Evolutionary conservation across 2,113 vertebrate genomes (phyloP).

Genomic region (Cavia aperea): DNA sequence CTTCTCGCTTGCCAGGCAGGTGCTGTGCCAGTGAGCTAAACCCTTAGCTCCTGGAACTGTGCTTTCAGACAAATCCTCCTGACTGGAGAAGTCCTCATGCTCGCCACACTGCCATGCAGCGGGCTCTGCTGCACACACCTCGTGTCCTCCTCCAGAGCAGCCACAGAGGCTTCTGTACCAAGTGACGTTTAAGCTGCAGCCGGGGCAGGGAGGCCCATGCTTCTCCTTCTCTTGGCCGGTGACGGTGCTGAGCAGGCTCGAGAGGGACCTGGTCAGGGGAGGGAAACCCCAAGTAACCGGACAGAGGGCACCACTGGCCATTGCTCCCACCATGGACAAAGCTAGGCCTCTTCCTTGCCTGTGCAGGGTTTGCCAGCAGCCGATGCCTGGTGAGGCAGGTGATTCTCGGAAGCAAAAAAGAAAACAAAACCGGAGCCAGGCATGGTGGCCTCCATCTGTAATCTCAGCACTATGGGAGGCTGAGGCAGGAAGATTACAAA

Average conservation of each 20-base stretch:
- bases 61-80: neutral
- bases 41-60: neutral
- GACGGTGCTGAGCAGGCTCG: neutral
- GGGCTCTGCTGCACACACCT: neutral
- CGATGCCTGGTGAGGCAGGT: neutral
- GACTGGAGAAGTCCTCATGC: neutral
- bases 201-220: neutral
- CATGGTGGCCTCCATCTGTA: neutral
- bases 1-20: too few species aligned
- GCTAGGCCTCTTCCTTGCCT: neutral
- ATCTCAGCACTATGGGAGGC: neutral
- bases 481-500: neutral
- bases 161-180: neutral
- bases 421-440: neutral
- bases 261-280: neutral
- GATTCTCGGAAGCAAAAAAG: neutral
- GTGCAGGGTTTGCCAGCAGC: neutral
- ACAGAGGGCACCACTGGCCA: neutral
- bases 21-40: too few species aligned
- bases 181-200: neutral
- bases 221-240: neutral
- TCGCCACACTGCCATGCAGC: neutral
- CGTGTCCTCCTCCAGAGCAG: neutral
- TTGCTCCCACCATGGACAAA: neutral
- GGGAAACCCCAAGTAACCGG: accelerated